Percentiles rank a stretch among this genome's conserved stretches.
Evolutionary conservation across 2,888 invertebrate species (phyloP).

Genomic region (Habroteleia sp.): DNA sequence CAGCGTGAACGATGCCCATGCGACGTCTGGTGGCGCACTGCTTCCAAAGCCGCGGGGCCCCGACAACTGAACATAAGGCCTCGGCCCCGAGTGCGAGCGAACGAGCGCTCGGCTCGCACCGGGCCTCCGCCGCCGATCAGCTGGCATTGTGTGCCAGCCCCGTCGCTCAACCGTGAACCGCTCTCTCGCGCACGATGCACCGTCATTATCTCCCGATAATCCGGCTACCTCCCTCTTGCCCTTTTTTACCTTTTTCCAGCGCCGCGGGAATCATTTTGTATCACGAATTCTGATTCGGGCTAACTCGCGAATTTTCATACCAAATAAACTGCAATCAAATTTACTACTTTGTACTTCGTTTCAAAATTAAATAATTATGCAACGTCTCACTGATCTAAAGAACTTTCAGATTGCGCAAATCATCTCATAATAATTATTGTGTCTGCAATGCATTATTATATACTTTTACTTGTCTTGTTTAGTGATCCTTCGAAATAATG

Average conservation of each 20-base stretch:
- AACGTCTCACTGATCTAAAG: too few relatives aligned
- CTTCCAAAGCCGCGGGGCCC: conserved; percentile 70
- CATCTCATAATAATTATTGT: too few relatives aligned
- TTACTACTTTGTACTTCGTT: too few relatives aligned
- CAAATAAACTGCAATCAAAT: too few relatives aligned
- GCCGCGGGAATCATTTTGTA: neutral
- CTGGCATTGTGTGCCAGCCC: conserved; percentile 62
- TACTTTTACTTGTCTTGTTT: too few relatives aligned
- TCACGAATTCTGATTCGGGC: too few relatives aligned
- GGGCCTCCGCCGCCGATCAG: conserved; percentile 58
- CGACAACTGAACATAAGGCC: conserved; percentile 36
- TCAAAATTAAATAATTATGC: too few relatives aligned
- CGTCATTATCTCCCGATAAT: conserved; percentile 51
- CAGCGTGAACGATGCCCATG: conserved; percentile 76
- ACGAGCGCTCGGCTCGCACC: conserved; percentile 48
- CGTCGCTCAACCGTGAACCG: conserved; percentile 57
- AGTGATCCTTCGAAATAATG: too few relatives aligned
- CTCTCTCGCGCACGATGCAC: conserved; percentile 48
- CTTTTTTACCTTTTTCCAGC: conserved; percentile 1
- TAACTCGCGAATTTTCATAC: too few relatives aligned
- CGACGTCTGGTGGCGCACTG: conserved; percentile 77
- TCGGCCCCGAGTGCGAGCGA: conserved; percentile 47
- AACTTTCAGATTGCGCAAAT: too few relatives aligned
- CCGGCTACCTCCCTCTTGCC: conserved; percentile 8
- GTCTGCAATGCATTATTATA: too few relatives aligned